Percentiles rank a stretch among this genome's conserved stretches.
These are phyloP conservation scores for Norana najaformis DNA, from an alignment of 2,888 invertebrate genomes.

Conservation along the genomic window DNA sequence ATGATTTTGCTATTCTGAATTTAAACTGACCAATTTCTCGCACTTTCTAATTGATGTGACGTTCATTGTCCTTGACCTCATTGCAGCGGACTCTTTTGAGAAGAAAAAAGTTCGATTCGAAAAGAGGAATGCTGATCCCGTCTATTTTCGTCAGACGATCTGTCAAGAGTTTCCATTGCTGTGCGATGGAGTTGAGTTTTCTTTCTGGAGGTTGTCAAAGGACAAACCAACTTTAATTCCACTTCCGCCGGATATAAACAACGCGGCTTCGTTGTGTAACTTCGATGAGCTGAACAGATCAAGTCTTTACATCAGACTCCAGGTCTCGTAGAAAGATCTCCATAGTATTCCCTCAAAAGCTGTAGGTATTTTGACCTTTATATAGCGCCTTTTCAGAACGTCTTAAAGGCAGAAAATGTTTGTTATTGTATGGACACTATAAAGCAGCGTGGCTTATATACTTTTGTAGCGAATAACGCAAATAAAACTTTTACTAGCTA, in stretches of 20 bases:
- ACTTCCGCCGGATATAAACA: background rate
- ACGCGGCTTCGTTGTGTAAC: background rate
- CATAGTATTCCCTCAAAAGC: background rate
- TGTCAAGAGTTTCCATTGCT: background rate
- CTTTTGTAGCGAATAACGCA: too few relatives aligned
- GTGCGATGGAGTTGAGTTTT: background rate
- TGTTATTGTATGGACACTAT: background rate
- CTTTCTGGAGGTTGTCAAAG: conserved; percentile 2
- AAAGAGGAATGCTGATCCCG: background rate
- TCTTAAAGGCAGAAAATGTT: too few relatives aligned
- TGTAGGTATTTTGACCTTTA: background rate
- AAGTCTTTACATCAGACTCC: background rate
- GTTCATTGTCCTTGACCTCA: background rate
- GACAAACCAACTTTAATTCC: background rate
- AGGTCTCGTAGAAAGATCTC: background rate
- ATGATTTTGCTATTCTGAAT: too few relatives aligned
- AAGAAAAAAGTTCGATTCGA: conserved; percentile 17
- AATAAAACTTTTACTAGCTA: too few relatives aligned
- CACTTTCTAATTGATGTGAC: too few relatives aligned
- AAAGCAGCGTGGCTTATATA: background rate
- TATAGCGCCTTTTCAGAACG: too few relatives aligned
- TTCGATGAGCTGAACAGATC: background rate
- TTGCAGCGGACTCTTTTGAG: background rate
- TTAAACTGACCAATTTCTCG: too few relatives aligned
- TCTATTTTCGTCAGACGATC: background rate